Evolutionary conservation across 2,113 vertebrate species (phyloP).

Genomic region (Crotalus horridus): DNA sequence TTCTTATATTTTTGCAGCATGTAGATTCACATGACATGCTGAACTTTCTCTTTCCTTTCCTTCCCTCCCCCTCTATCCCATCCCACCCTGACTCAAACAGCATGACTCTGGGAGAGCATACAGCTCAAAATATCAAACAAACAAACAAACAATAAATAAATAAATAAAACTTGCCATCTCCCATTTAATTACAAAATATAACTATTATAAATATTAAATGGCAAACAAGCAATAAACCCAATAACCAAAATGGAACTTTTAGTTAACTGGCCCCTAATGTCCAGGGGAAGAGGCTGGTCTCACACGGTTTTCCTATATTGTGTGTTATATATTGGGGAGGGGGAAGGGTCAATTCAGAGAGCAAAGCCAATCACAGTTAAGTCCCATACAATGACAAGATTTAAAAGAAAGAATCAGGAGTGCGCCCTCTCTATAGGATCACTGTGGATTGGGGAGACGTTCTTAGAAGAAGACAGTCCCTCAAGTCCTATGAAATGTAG

Average conservation of each 20-base stretch:
- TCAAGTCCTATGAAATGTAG: background rate
- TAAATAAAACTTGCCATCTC: background rate
- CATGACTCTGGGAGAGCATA: background rate
- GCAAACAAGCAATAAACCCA: background rate
- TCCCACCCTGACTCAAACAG: background rate
- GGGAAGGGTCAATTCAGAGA: background rate
- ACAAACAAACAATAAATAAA: background rate
- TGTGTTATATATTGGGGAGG: background rate
- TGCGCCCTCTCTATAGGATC: background rate
- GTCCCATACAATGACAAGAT: background rate
- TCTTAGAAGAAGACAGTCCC: background rate
- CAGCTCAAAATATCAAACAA: background rate
- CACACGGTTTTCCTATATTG: background rate
- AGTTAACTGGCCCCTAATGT: background rate
- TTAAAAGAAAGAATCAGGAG: background rate
- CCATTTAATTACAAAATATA: background rate
- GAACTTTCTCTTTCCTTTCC: background rate
- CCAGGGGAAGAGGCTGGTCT: background rate
- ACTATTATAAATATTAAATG: background rate
- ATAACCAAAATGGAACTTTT: background rate
- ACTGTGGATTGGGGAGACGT: background rate
- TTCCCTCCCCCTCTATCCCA: background rate
- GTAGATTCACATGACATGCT: background rate
- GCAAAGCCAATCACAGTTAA: background rate
- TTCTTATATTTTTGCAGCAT: background rate